Base-by-base conservation (phyloP, 2,888 invertebrate genomes). In the Parnassius mnemosyne region DNA sequence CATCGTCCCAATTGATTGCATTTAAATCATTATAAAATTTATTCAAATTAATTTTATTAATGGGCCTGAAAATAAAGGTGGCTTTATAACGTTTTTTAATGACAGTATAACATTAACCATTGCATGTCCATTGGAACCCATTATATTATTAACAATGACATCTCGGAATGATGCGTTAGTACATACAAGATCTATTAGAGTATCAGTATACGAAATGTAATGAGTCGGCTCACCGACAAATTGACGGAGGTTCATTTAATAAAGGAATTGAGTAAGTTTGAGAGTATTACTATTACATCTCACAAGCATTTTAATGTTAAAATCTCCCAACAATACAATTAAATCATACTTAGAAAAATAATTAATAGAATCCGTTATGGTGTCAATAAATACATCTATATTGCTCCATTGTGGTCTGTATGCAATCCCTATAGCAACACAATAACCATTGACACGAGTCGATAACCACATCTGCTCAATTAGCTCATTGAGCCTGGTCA, bases 351-450 rank as follows among this genome's bases (percentile, higher is more conserved):
- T 46, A 5, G 13, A 34, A 10, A 65, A 52, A 11, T 58, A 53
- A 3, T 42, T 3, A n/a, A n/a, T n/a, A n/a, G n/a, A n/a, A n/a
- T n/a, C n/a, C n/a, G n/a, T n/a, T n/a, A n/a, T n/a, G n/a, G 62
- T 64, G 42, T 68, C 68, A n/a, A 69, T 43, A 56, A 68, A 68
- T 9, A 9, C 20, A 42, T 65, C 60, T 7, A 63, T 13, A 34
- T 65, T 58, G 1, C 64, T 20, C 66, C 68, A 69, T 2, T 65
- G 69, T 1, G 69, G 68, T 3, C 68, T 65, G 49, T 71, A 71
- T 0, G 67, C 66, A 2, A 69, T 71, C 5, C 68, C 70, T 10
- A 71, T 63, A 41, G 60, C 63, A 9, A 68, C 1, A 11, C 56
- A 65, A n/a, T 54, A 25, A 0, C 64, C 51, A 11, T 51, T 54